phyloP scores from a whole-genome alignment of 1,140 invertebrate species.

The Babylonia areolata region DNA sequence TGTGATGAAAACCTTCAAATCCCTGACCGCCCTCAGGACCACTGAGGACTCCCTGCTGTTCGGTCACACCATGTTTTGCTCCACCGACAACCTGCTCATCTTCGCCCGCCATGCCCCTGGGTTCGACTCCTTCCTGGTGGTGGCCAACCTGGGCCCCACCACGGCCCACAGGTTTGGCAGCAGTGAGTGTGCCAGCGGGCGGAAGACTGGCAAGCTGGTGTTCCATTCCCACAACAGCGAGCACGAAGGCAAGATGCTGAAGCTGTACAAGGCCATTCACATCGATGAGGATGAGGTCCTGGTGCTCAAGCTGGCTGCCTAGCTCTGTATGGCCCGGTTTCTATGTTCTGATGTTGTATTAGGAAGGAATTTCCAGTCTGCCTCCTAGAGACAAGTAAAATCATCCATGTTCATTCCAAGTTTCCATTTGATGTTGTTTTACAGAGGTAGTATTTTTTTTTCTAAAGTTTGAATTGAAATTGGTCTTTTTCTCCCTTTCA shows the following conservation, averaged over 20 bases:
- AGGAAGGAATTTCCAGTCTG: no score
- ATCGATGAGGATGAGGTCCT: neutral
- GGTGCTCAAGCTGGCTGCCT: neutral
- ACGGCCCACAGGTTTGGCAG: slow-evolving; percentile 36
- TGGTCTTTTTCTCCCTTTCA: no score
- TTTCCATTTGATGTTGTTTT: no score
- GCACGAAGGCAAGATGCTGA: neutral
- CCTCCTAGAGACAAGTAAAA: no score
- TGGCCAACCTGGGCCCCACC: slow-evolving; percentile 63
- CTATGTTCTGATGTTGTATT: no score
- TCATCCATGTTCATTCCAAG: no score
- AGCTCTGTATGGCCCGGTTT: no score
- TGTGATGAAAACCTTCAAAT: slow-evolving; percentile 62
- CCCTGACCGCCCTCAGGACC: slow-evolving; percentile 64
- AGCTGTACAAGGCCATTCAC: neutral
- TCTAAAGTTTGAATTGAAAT: no score
- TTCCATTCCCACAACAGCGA: slow-evolving; percentile 55
- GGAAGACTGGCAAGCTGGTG: slow-evolving; percentile 49
- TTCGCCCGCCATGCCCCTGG: slow-evolving; percentile 69
- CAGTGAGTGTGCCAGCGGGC: slow-evolving; percentile 30
- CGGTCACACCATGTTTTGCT: slow-evolving; percentile 65
- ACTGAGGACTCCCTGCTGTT: slow-evolving; percentile 71
- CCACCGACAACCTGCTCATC: slow-evolving; percentile 57
- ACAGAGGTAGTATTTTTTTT: no score
- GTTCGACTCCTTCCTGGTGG: slow-evolving; percentile 67